Percentiles rank a stretch among this genome's conserved stretches.
phyloP scores from a whole-genome alignment of 1,140 invertebrate species.

The Drosophila nebulosa region DNA sequence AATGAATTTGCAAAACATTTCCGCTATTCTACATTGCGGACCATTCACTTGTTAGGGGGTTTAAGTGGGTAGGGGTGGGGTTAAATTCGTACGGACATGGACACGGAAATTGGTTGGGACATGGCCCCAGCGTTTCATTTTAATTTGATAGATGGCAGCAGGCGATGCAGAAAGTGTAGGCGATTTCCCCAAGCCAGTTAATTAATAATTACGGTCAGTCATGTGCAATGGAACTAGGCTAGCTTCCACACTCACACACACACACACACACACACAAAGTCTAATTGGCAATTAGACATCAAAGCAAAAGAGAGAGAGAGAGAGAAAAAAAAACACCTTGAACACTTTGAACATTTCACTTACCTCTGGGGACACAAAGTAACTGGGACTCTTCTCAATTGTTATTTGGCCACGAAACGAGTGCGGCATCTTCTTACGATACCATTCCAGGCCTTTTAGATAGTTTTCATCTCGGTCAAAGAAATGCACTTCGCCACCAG shows the following conservation, averaged over 20 bases:
- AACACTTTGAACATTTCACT: slow-evolving; percentile 43
- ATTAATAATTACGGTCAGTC: slow-evolving; percentile 63
- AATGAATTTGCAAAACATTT: slow-evolving; percentile 77
- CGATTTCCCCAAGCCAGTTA: slow-evolving; percentile 38
- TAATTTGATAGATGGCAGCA: slow-evolving; percentile 63
- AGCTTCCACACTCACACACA: not conserved
- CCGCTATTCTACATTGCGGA: slow-evolving; percentile 21
- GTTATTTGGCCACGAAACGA: slow-evolving; percentile 94
- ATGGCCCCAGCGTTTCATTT: slow-evolving; percentile 56
- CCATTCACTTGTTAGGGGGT: too few species aligned
- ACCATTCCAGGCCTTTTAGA: slow-evolving; percentile 94
- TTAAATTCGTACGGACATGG: slow-evolving; percentile 35
- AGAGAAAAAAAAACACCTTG: not conserved
- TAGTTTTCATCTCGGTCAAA: slow-evolving; percentile 97
- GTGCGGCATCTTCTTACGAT: slow-evolving; percentile 94
- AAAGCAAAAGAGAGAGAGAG: slow-evolving; percentile 24
- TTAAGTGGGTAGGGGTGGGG: not conserved
- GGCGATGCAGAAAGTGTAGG: not conserved
- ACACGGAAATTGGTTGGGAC: slow-evolving; percentile 65
- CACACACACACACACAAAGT: slow-evolving; percentile 12
- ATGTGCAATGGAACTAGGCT: slow-evolving; percentile 17
- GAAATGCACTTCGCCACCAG: slow-evolving; percentile 96
- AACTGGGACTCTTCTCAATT: slow-evolving; percentile 98
- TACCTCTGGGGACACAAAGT: slow-evolving; percentile 98
- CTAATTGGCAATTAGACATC: slow-evolving; percentile 75